Evolutionary conservation across 2,113 vertebrate species (phyloP), one percentile per base, ranked within the genome.

Genomic region (Erpornis zantholeuca): DNA sequence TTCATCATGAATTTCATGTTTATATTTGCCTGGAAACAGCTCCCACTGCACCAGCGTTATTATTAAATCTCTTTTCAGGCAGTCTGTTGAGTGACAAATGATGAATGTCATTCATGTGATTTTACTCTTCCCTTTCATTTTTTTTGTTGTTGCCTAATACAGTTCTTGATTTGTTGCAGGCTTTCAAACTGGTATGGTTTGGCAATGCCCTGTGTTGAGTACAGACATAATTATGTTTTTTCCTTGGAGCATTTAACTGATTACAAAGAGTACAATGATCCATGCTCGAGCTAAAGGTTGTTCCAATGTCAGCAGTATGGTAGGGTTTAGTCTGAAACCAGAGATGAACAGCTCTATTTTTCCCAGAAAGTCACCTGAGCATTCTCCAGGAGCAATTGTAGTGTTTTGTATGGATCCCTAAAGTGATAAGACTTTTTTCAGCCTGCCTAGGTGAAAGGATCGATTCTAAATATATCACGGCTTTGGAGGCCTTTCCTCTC

Each of bases 401-500:
- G n/a, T 90, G 52, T 86, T 95, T 75, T 59, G 24, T 69, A 75
- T 17, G 18, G 64, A 64, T 89, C 54, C 52, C 75, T 60, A 69
- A 91, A 88, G 72, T 0, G 0, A 7, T 75, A n/a, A 91, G 75
- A 65, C 31, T 50, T 77, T 49, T 73, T 85, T 76, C 78, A 91
- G 73, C 78, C 66, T 66, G 42, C 40, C 60, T 86, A 21, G 68
- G 84, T 90, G 85, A 94, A 86, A 94, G 56, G 82, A 88, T 93
- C 11, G 20, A 91, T 91, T 95, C 93, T 97, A 92, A 96, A 95
- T 94, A 89, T 95, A 94, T 77, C 22, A 0, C 72, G 63, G 61
- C 83, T 95, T 45, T 78, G 56, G 63, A 95, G 50, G 59, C 88
- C 71, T 77, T 38, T 17, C 28, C 35, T 70, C 7, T 28, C 86